Evolutionary conservation across 2,888 invertebrate genomes (phyloP).

Genomic region (Eupithecia subfuscata): DNA sequence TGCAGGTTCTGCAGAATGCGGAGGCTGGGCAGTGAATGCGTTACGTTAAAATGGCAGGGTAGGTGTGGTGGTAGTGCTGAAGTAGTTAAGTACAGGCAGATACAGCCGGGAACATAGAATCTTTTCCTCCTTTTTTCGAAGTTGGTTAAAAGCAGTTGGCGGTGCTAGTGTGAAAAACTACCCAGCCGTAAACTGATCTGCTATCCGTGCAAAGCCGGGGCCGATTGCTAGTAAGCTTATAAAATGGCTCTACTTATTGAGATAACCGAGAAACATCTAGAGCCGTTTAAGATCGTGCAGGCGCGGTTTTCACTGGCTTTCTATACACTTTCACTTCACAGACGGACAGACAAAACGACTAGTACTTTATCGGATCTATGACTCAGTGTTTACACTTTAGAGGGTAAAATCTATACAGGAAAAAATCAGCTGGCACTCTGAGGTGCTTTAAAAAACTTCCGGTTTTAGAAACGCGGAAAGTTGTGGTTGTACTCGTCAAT

Average conservation of each 20-base stretch:
- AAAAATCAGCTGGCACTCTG: background rate
- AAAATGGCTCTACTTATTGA: background rate
- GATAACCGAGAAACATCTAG: constrained; percentile 42
- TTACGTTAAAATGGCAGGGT: no score
- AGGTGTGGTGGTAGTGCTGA: no score
- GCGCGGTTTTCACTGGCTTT: constrained; percentile 65
- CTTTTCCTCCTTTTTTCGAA: no score
- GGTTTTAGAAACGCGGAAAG: no score
- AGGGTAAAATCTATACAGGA: background rate
- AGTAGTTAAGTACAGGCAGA: no score
- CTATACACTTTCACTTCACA: constrained; percentile 73
- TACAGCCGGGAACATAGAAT: no score
- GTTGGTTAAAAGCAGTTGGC: no score
- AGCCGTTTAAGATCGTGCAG: constrained; percentile 50
- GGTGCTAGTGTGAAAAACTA: no score
- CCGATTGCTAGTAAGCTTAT: background rate
- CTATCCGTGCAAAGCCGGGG: no score
- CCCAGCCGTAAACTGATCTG: no score
- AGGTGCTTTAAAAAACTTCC: background rate
- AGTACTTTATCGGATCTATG: constrained; percentile 60
- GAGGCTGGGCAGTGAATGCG: no score
- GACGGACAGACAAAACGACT: constrained; percentile 62
- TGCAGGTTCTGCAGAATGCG: no score
- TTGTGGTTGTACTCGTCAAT: background rate
- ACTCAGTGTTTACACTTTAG: constrained; percentile 54